Percentiles rank a stretch among this genome's conserved stretches.
These are phyloP conservation scores for Isoperla grammatica DNA, from an alignment of 2,888 invertebrate genomes.

Conservation along the genomic window DNA sequence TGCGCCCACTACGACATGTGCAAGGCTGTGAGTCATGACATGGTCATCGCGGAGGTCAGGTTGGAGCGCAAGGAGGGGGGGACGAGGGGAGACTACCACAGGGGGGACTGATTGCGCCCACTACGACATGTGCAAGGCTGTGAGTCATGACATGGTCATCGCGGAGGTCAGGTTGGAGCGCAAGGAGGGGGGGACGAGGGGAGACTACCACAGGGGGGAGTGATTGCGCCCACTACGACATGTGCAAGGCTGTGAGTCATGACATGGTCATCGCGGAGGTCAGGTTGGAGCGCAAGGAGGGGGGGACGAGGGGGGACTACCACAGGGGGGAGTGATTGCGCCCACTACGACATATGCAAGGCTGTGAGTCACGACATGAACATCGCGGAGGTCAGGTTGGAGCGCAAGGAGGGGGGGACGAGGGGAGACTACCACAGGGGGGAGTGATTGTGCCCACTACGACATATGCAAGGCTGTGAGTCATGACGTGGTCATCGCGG, in stretches of 20 bases:
- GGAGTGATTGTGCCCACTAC: too few relatives aligned
- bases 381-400: constrained; percentile 66
- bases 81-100: constrained; percentile 50
- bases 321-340: too few relatives aligned
- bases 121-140: constrained; percentile 98
- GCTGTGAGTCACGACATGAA: constrained; percentile 72
- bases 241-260: constrained; percentile 91
- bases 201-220: too few relatives aligned
- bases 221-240: constrained; percentile 96
- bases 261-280: constrained; percentile 70
- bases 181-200: constrained; percentile 70
- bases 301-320: constrained; percentile 60
- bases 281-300: constrained; percentile 67
- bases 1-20: constrained; percentile 99
- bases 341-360: constrained; percentile 99
- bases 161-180: constrained; percentile 63
- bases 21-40: constrained; percentile 77
- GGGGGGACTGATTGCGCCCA: too few relatives aligned
- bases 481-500: constrained; percentile 65
- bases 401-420: constrained; percentile 72
- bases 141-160: constrained; percentile 70
- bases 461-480: constrained; percentile 98
- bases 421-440: constrained; percentile 50
- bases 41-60: constrained; percentile 67
- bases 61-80: constrained; percentile 76